Percentiles rank a stretch among this genome's conserved stretches.
phyloP scores from a whole-genome alignment of 2,888 invertebrate species.

The Drosophila recens region DNA sequence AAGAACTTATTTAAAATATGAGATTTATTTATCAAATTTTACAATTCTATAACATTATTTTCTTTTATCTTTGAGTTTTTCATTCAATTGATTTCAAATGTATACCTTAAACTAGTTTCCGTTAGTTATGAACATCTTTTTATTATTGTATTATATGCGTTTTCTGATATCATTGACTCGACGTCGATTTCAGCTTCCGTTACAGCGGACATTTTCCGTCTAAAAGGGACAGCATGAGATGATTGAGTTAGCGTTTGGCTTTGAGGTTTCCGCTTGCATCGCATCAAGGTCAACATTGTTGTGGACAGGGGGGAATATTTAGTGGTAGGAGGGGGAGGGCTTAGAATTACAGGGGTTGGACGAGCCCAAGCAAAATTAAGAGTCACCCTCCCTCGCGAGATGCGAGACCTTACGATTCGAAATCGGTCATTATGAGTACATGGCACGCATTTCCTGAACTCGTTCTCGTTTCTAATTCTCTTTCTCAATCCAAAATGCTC shows the following conservation, averaged over 20 bases:
- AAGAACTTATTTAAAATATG: no score
- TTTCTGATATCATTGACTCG: constrained; percentile 1
- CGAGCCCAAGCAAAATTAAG: constrained; percentile 1
- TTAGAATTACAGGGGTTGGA: constrained; percentile 21
- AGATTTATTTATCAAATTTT: no score
- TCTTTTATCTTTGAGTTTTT: constrained; percentile 2
- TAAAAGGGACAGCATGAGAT: constrained; percentile 18
- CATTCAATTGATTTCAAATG: not conserved
- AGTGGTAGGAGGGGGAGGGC: not conserved
- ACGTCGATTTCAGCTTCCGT: not conserved
- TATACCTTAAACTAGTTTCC: not conserved
- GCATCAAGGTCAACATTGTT: constrained; percentile 52
- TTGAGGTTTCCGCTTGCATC: constrained; percentile 57
- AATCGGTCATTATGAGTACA: constrained; percentile 49
- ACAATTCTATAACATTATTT: not conserved
- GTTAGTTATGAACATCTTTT: not conserved
- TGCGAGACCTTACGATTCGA: constrained; percentile 10
- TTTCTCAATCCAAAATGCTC: not conserved
- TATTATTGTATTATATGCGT: not conserved
- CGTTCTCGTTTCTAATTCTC: constrained; percentile 28
- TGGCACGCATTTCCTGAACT: constrained; percentile 55
- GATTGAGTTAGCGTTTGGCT: constrained; percentile 43
- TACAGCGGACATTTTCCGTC: constrained; percentile 16
- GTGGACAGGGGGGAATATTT: not conserved
- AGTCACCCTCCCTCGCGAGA: constrained; percentile 22